Conservation (phyloP, 2,797 vertebrate species). For the Nyctalus aviator region DNA sequence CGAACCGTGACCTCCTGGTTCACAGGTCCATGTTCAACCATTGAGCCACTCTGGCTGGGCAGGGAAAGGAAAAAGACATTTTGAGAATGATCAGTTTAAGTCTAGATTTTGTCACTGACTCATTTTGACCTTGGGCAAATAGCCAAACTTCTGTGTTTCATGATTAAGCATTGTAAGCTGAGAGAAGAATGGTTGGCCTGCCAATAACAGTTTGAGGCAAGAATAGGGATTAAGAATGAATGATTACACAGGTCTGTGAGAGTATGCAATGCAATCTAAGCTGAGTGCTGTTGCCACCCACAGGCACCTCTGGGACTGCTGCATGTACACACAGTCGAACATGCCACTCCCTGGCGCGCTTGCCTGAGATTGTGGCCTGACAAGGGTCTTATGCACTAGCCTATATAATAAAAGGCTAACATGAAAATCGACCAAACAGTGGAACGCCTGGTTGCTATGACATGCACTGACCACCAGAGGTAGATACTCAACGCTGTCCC, state of each 20-base stretch:
- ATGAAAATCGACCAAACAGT: no score
- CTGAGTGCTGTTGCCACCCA: background rate
- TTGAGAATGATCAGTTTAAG: background rate
- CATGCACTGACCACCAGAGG: no score
- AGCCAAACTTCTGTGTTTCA: slow-evolving; percentile 30
- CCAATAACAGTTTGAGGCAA: background rate
- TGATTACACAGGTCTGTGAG: slow-evolving; percentile 39
- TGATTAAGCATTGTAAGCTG: background rate
- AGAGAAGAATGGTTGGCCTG: slow-evolving; percentile 46
- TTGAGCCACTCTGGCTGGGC: no score
- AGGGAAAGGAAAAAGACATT: background rate
- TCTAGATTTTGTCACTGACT: background rate
- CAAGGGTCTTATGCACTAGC: background rate
- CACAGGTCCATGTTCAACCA: no score
- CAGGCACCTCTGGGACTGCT: background rate
- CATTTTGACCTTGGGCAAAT: slow-evolving; percentile 42
- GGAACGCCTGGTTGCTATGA: no score
- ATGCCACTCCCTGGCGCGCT: rapidly evolving
- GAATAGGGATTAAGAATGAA: slow-evolving; percentile 61
- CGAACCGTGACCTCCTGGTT: no score
- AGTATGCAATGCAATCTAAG: slow-evolving; percentile 17
- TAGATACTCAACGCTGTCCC: no score
- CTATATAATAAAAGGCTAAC: no score
- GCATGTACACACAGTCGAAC: rapidly evolving
- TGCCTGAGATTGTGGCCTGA: background rate